These are phyloP conservation scores for Miichthys miiuy DNA, from an alignment of 2,797 vertebrate genomes.

Conservation along the genomic window DNA sequence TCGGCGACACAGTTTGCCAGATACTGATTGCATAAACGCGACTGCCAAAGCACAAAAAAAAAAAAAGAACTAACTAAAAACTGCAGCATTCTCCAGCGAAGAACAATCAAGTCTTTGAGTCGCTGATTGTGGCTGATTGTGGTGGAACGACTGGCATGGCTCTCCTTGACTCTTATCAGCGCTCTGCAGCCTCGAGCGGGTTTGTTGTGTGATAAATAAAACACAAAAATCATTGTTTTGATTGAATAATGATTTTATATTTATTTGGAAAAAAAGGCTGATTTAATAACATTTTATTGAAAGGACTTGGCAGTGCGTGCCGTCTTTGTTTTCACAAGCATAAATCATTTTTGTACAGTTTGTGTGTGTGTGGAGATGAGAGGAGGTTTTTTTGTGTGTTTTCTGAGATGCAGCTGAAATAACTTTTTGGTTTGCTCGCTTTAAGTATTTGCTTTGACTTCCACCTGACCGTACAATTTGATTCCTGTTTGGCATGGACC, in stretches of 20 bases:
- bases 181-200: conserved; percentile 56
- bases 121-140: conserved; percentile 64
- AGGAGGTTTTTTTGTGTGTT: conserved; percentile 33
- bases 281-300: conserved; percentile 64
- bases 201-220: conserved; percentile 77
- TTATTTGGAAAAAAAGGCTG: conserved; percentile 52
- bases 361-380: conserved; percentile 23
- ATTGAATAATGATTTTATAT: conserved; percentile 61
- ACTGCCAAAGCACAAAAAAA: conserved; percentile 23
- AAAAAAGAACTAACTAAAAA: not conserved
- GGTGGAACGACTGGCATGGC: conserved; percentile 32
- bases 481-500: conserved; percentile 63
- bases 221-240: conserved; percentile 66
- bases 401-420: conserved; percentile 70
- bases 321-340: conserved; percentile 61
- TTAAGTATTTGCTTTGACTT: conserved; percentile 74
- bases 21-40: conserved; percentile 43
- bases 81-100: conserved; percentile 23
- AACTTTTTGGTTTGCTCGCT: conserved; percentile 65
- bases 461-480: conserved; percentile 67
- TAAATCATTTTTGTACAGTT: conserved; percentile 59
- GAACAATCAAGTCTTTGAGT: conserved; percentile 64
- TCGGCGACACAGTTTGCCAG: conserved; percentile 40
- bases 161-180: conserved; percentile 69
- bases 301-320: conserved; percentile 50